phyloP scores from a whole-genome alignment of 2,797 vertebrate genomes.

The Gallinago solitaria region DNA sequence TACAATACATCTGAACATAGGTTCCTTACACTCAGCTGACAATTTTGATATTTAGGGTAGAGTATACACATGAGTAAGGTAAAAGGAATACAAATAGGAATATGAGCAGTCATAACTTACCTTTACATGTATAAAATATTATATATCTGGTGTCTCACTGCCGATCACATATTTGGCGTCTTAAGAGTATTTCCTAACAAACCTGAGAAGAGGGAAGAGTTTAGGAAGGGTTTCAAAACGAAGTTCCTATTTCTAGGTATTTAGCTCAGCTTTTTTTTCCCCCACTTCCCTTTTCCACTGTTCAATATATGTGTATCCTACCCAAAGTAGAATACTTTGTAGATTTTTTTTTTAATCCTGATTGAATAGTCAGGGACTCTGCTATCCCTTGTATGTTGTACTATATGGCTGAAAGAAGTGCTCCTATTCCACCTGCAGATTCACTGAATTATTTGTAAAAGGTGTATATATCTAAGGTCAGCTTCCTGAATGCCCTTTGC shows the following conservation, averaged over 20 bases:
- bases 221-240: background rate
- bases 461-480: background rate
- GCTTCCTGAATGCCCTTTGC: background rate
- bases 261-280: background rate
- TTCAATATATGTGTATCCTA: background rate
- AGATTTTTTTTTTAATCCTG: background rate
- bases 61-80: background rate
- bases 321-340: background rate
- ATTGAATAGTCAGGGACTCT: background rate
- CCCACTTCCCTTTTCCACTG: background rate
- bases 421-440: background rate
- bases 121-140: background rate
- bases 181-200: background rate
- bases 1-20: background rate
- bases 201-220: background rate
- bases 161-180: background rate
- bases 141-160: background rate
- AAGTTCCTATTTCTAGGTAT: background rate
- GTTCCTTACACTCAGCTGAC: background rate
- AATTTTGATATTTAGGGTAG: background rate
- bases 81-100: background rate
- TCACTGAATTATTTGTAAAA: background rate
- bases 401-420: background rate
- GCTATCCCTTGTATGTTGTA: background rate
- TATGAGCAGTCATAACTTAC: background rate